Base-by-base conservation (phyloP, 2,888 invertebrate genomes). In the Biston stratarius region DNA sequence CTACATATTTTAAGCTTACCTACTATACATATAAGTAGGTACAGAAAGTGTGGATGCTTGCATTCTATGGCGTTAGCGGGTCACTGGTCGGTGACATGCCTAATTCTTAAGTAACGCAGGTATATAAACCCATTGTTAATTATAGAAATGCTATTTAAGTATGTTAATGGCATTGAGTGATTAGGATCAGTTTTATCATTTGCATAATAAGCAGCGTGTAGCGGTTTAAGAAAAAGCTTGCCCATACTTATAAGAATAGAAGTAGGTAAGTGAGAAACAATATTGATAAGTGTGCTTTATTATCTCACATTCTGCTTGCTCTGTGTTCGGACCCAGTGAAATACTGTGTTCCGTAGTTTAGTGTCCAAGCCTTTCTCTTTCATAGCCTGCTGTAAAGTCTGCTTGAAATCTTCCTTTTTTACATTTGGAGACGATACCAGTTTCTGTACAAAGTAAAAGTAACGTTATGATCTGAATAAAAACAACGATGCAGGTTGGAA, bases 271-370 rank as follows among this genome's bases (percentile, higher is more conserved):
- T 15, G 15, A 6, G 6, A 45, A n/a, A 45, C 7, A 7, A 1
- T 8, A 8, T 0, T 15, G n/a, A 12, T 10, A 1, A 42, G 44
- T 45, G 15, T 7, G 42, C 45, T 3, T 24, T 11, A 33, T 9
- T 14, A 40, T 3, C 91, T 87, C 81, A 93, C 94, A 73, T 84
- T 91, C 75, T 91, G 88, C 79, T 94, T 94, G 74, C 81, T 90
- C 68, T 94, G 94, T 61, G 91, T 88, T 67, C 97, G 96, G 72
- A 96, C 95, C 96, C 96, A 97, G 86, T 97, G 97, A 88, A 96
- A 98, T 57, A 98, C 96, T 67, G 97, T 96, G 82, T 98, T 98
- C 75, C 97, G 95, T 67, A 98, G 94, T 85, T 97, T 96, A 6
- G 96, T 97, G 83, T 98, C 97, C 77, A 98, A 92, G 6, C 97